phyloP scores from a whole-genome alignment of 1,140 invertebrate species.

The Orius laevigatus region DNA sequence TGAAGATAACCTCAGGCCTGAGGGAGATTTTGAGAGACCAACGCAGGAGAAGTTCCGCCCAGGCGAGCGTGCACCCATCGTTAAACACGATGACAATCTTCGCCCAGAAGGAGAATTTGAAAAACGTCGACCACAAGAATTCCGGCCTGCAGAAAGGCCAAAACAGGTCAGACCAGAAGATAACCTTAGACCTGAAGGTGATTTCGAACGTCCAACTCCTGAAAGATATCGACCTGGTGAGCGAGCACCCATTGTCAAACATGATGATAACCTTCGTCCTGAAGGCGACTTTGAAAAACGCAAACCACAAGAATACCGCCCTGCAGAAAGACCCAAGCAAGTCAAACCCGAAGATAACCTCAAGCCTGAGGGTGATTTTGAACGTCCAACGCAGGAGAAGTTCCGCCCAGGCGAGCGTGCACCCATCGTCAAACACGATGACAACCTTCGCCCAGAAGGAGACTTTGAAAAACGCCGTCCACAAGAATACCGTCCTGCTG shows the following conservation, averaged over 20 bases:
- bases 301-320: conserved; percentile 15
- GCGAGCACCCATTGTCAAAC: conserved; percentile 38
- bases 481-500: conserved; percentile 15
- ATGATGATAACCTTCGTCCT: conserved; percentile 39
- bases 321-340: conserved; percentile 26
- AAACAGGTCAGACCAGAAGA: conserved; percentile 26
- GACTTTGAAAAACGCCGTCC: conserved; percentile 30
- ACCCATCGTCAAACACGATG: conserved; percentile 24
- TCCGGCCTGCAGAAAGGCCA: conserved; percentile 20
- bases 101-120: conserved; percentile 38
- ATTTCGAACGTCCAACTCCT: conserved; percentile 26
- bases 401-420: conserved; percentile 25
- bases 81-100: conserved; percentile 38
- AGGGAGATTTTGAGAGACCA: conserved; percentile 38
- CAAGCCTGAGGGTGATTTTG: conserved; percentile 34
- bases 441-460: conserved; percentile 45
- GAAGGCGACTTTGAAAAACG: conserved; percentile 28
- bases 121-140: conserved; percentile 18
- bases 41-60: conserved; percentile 25
- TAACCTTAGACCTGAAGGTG: conserved; percentile 33
- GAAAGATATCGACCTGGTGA: conserved; percentile 29
- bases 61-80: conserved; percentile 31
- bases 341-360: conserved; percentile 38
- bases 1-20: conserved; percentile 29
- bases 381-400: conserved; percentile 33